Evolutionary conservation across 2,888 invertebrate species (phyloP).

Genomic region (Steinernema hermaphroditum): DNA sequence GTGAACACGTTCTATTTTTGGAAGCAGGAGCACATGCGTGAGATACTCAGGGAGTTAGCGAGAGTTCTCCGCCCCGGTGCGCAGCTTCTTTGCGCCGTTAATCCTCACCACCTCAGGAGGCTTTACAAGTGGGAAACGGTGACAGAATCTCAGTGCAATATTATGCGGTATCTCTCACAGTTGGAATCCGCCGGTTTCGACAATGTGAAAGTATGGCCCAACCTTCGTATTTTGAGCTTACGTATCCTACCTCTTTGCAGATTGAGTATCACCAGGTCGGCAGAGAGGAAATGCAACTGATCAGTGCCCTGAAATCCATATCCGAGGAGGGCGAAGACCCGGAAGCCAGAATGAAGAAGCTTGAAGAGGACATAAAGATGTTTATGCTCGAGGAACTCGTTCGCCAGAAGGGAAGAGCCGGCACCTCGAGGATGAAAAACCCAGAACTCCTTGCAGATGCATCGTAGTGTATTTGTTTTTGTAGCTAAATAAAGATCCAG

Average conservation of each 20-base stretch:
- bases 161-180: slow-evolving; percentile 49
- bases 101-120: slow-evolving; percentile 47
- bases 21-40: slow-evolving; percentile 45
- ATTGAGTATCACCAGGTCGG: not conserved
- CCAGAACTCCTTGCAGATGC: too few species aligned
- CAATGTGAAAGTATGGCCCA: slow-evolving; percentile 51
- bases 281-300: not conserved
- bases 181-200: slow-evolving; percentile 54
- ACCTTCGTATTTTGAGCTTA: too few species aligned
- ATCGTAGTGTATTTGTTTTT: too few species aligned
- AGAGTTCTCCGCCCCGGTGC: slow-evolving; percentile 56
- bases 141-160: slow-evolving; percentile 50
- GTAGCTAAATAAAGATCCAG: too few species aligned
- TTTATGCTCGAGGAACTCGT: slow-evolving; percentile 7
- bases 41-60: slow-evolving; percentile 53
- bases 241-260: too few species aligned
- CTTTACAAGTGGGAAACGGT: slow-evolving; percentile 50
- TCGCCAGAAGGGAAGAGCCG: slow-evolving; percentile 9
- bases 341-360: not conserved
- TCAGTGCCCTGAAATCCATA: not conserved
- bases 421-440: not conserved
- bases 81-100: slow-evolving; percentile 52
- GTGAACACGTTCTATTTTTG: slow-evolving; percentile 63
- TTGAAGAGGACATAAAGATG: slow-evolving; percentile 17
- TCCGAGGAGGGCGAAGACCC: slow-evolving; percentile 7